phyloP scores from a whole-genome alignment of 2,888 invertebrate genomes.

The Protodeltote pygarga region DNA sequence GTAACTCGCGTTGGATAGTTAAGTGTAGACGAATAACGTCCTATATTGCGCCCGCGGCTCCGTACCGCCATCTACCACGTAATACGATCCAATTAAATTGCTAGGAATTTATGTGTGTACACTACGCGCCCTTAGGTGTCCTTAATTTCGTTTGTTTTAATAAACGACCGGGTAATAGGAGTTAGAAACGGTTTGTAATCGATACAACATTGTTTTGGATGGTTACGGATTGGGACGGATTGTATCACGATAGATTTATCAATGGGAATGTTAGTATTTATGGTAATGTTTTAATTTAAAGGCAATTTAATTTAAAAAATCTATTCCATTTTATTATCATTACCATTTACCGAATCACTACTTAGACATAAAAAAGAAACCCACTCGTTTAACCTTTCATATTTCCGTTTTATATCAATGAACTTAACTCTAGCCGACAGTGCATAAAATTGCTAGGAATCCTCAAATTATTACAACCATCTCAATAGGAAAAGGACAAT shows the following conservation, averaged over 20 bases:
- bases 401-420: slow-evolving; percentile 50
- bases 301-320: slow-evolving; percentile 1
- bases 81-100: slow-evolving; percentile 80
- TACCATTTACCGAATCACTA: not conserved
- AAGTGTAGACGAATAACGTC: slow-evolving; percentile 73
- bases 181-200: slow-evolving; percentile 49
- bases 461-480: slow-evolving; percentile 66
- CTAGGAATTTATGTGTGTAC: slow-evolving; percentile 71
- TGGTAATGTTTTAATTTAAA: slow-evolving; percentile 20
- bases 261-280: slow-evolving; percentile 4
- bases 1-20: slow-evolving; percentile 75
- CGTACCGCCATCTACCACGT: slow-evolving; percentile 70
- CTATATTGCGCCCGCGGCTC: slow-evolving; percentile 72
- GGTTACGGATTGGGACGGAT: slow-evolving; percentile 20
- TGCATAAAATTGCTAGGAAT: slow-evolving; percentile 65
- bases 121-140: slow-evolving; percentile 61
- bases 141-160: slow-evolving; percentile 63
- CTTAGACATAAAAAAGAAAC: slow-evolving; percentile 10
- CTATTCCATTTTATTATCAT: not conserved
- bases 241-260: slow-evolving; percentile 17
- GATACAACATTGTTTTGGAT: slow-evolving; percentile 36
- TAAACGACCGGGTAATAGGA: slow-evolving; percentile 51
- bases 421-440: slow-evolving; percentile 57
- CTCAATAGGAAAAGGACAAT: slow-evolving; percentile 69
- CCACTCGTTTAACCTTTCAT: slow-evolving; percentile 36